phyloP scores from a whole-genome alignment of 92 coral and sea anemone genomes.

The Meandrina meandrites region DNA sequence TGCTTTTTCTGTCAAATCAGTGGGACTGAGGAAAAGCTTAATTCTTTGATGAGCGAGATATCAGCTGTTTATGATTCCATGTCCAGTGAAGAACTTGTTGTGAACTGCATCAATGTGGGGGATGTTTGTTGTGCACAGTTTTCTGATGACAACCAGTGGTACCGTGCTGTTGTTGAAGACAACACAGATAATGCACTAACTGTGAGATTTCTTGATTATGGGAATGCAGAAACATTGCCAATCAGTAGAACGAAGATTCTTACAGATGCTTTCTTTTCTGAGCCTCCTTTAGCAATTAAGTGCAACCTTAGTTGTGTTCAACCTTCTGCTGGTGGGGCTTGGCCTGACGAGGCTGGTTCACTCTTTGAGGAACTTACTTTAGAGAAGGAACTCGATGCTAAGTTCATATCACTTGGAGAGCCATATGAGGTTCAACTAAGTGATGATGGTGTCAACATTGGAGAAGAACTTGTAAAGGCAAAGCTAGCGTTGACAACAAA shows the following conservation, averaged over 20 bases:
- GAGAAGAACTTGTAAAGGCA: constrained; percentile 48
- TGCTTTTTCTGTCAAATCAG: constrained; percentile 78
- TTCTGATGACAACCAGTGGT: constrained; percentile 84
- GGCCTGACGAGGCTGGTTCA: constrained; percentile 48
- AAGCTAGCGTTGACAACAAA: constrained; percentile 39
- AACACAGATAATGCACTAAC: constrained; percentile 42
- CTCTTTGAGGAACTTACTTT: constrained; percentile 52
- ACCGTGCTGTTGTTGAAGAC: constrained; percentile 74
- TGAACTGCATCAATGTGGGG: constrained; percentile 39
- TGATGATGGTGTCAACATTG: constrained; percentile 43
- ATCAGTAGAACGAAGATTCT: constrained; percentile 45
- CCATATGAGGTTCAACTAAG: constrained; percentile 53
- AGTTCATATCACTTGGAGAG: constrained; percentile 28
- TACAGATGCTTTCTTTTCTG: constrained; percentile 36
- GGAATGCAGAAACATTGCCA: constrained; percentile 72
- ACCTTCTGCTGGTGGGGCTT: constrained; percentile 35
- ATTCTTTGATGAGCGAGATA: constrained; percentile 69
- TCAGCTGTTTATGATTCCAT: constrained; percentile 63
- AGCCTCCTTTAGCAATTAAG: constrained; percentile 74
- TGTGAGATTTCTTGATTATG: constrained; percentile 88
- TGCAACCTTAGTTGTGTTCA: constrained; percentile 67
- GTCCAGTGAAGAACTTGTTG: constrained; percentile 28
- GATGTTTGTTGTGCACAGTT: constrained; percentile 84
- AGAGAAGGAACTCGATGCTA: constrained; percentile 61
- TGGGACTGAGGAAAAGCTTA: constrained; percentile 74